A percentile compares a stretch with the other conserved stretches of the same genome.
Conservation (phyloP, 2,888 invertebrate species). For the Hyposoter dolosus region DNA sequence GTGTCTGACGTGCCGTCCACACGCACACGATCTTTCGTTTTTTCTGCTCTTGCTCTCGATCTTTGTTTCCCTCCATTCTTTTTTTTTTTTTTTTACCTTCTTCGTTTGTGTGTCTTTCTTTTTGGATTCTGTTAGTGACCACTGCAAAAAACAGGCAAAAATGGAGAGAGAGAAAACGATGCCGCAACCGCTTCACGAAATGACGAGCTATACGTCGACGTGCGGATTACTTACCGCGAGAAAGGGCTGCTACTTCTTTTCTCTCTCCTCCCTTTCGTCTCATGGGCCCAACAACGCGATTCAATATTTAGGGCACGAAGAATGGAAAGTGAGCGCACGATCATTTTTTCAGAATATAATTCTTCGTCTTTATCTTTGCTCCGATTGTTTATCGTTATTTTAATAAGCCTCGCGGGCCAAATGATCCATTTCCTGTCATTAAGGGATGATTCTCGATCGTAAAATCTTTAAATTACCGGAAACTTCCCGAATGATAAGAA, state of each 20-base stretch:
- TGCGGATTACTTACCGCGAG: constrained; percentile 66
- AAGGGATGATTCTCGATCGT: constrained; percentile 6
- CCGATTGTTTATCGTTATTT: not conserved
- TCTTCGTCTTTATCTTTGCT: not conserved
- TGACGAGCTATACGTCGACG: constrained; percentile 67
- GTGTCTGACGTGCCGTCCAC: constrained; percentile 66
- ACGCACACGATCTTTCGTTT: constrained; percentile 25
- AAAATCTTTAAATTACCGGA: not conserved
- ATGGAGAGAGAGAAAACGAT: constrained; percentile 29
- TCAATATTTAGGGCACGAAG: constrained; percentile 20
- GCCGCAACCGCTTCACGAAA: constrained; percentile 66
- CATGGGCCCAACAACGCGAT: not conserved
- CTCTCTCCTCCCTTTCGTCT: not conserved
- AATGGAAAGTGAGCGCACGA: not conserved
- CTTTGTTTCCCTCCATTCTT: constrained; percentile 24
- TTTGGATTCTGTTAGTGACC: constrained; percentile 21
- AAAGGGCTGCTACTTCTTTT: constrained; percentile 50
- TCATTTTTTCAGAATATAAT: constrained; percentile 9
- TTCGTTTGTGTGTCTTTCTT: constrained; percentile 31
- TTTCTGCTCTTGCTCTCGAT: constrained; percentile 12
- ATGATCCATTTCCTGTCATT: not conserved
- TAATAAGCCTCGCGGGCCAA: not conserved
- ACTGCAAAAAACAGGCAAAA: not conserved
- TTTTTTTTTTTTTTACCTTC: constrained; percentile 12
- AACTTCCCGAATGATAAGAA: not conserved